These are phyloP conservation scores for Ifrita kowaldi DNA, from an alignment of 2,113 vertebrate species.

Conservation along the genomic window DNA sequence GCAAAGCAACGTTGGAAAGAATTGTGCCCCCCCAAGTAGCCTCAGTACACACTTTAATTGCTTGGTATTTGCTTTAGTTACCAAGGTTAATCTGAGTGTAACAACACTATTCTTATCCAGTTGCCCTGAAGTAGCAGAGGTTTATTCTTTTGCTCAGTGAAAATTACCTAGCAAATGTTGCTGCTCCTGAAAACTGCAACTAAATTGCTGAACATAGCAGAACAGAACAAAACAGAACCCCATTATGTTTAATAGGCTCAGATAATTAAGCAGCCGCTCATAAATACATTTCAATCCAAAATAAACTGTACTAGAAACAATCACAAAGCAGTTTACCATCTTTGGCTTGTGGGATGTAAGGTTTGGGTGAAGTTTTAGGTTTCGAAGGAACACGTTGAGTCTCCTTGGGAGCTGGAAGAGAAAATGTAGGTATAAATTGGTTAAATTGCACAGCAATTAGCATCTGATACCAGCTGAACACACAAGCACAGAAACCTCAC, in stretches of 20 bases:
- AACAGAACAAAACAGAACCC: neutral
- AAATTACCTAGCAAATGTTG: neutral
- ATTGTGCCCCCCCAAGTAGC: neutral
- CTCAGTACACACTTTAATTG: neutral
- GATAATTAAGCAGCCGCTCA: neutral
- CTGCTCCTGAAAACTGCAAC: neutral
- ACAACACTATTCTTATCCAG: neutral
- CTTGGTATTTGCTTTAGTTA: neutral
- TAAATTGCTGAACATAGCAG: neutral
- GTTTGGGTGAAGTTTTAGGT: slow-evolving; percentile 52
- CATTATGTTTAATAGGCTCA: neutral
- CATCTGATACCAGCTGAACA: neutral
- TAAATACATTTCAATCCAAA: neutral
- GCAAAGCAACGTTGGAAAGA: neutral
- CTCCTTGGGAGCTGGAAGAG: slow-evolving; percentile 66
- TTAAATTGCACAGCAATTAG: neutral
- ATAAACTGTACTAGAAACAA: neutral
- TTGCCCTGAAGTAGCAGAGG: neutral
- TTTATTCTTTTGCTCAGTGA: neutral
- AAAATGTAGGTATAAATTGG: slow-evolving; percentile 32
- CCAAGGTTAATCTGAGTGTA: neutral
- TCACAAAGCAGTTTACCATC: slow-evolving; percentile 68
- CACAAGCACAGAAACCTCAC: neutral
- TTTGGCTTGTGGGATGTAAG: slow-evolving; percentile 50
- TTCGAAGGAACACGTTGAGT: slow-evolving; percentile 36